Evolutionary conservation across 2,888 invertebrate genomes (phyloP).

Genomic region (Omphaloscelis lunosa): DNA sequence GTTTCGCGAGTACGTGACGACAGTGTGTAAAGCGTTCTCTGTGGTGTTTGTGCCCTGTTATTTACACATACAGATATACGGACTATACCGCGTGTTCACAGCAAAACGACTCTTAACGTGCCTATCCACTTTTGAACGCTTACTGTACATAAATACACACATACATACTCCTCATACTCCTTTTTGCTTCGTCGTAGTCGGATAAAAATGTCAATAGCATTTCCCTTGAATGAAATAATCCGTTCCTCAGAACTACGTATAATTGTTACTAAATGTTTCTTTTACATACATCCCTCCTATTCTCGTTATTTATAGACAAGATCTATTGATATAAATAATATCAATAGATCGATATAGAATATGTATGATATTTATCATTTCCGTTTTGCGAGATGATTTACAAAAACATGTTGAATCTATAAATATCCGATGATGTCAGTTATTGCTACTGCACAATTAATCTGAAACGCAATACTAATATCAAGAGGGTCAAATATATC

Average conservation of each 20-base stretch:
- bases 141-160: no score
- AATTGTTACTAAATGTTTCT: neutral
- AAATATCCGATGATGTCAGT: constrained; percentile 39
- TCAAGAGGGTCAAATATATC: constrained; percentile 19
- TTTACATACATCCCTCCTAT: neutral
- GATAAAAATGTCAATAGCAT: neutral
- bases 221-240: neutral
- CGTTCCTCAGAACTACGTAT: constrained; percentile 2
- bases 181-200: no score
- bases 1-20: no score
- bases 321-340: constrained; percentile 1
- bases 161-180: no score
- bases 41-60: no score
- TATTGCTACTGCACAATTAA: constrained; percentile 25
- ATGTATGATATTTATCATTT: constrained; percentile 3
- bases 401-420: constrained; percentile 31
- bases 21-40: no score
- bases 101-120: no score
- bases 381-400: constrained; percentile 3
- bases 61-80: no score
- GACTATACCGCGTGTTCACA: no score
- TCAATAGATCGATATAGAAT: no score
- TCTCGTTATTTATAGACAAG: constrained; percentile 17
- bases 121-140: no score
- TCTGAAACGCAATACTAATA: constrained; percentile 27